Evolutionary conservation across 2,888 invertebrate genomes (phyloP).

Genomic region (Mimachlamys varia): DNA sequence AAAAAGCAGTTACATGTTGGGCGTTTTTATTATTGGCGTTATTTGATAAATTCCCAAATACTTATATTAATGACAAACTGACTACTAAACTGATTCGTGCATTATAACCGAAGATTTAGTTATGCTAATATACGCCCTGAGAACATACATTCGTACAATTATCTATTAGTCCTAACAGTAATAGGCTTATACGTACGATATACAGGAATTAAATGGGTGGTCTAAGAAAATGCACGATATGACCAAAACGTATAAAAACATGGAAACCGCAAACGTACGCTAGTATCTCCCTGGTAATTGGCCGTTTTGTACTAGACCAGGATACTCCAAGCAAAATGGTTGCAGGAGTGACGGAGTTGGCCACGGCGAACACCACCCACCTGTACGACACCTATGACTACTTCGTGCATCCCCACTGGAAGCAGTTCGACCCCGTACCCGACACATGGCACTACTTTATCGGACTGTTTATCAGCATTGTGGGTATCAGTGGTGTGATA

Average conservation of each 20-base stretch:
- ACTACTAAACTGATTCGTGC: not conserved
- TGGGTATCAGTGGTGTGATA: constrained; percentile 80
- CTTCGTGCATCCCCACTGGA: constrained; percentile 72
- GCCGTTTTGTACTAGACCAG: not conserved
- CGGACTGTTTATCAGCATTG: constrained; percentile 84
- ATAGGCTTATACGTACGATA: not conserved
- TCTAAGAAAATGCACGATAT: not conserved
- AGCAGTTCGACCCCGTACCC: constrained; percentile 60
- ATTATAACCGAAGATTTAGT: not conserved
- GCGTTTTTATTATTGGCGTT: not conserved
- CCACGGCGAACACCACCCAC: constrained; percentile 56
- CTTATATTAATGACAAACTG: not conserved
- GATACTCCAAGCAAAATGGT: not conserved
- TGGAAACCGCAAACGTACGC: not conserved
- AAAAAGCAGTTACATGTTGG: not conserved
- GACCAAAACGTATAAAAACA: constrained; percentile 7
- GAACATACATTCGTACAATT: not conserved
- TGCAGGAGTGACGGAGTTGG: constrained; percentile 10
- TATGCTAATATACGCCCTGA: not conserved
- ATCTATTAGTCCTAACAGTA: not conserved
- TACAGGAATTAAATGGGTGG: constrained; percentile 27
- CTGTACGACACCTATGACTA: constrained; percentile 48
- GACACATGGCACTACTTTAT: constrained; percentile 64
- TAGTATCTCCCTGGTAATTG: constrained; percentile 28
- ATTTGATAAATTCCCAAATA: not conserved